Evolutionary conservation across 2,888 invertebrate genomes (phyloP).

Genomic region (Zygothrica quintamaculata): DNA sequence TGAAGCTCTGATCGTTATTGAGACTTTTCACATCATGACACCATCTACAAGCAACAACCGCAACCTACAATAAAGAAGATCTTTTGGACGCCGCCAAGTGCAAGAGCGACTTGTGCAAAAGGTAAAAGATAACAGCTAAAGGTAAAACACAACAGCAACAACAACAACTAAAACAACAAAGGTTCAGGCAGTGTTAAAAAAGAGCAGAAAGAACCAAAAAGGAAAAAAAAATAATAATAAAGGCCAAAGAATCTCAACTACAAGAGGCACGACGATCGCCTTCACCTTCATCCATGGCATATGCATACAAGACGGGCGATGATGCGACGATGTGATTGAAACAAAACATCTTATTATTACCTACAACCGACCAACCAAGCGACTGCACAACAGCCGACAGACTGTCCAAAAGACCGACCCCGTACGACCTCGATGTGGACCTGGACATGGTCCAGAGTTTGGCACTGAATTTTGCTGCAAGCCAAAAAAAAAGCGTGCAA

Average conservation of each 20-base stretch:
- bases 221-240: conserved; percentile 13
- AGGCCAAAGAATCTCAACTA: conserved; percentile 27
- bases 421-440: conserved; percentile 72
- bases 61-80: conserved; percentile 45
- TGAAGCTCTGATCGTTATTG: conserved; percentile 3
- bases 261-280: conserved; percentile 41
- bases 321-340: conserved; percentile 79
- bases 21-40: conserved; percentile 63
- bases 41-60: conserved; percentile 51
- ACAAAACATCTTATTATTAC: conserved; percentile 80
- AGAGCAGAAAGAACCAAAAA: conserved; percentile 27
- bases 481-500: conserved; percentile 61
- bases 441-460: conserved; percentile 35
- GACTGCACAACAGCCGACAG: conserved; percentile 28
- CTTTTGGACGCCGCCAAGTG: conserved; percentile 43
- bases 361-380: conserved; percentile 46
- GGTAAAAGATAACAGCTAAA: too few relatives aligned
- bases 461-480: conserved; percentile 28
- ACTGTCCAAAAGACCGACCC: conserved; percentile 67
- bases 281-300: conserved; percentile 42
- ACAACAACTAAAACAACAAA: conserved; percentile 13
- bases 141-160: conserved; percentile 39
- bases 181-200: conserved; percentile 26
- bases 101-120: conserved; percentile 31
- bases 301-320: conserved; percentile 46